A percentile compares a stretch with the other conserved stretches of the same genome.
Conservation (phyloP, 1,140 invertebrate species). For the Cheumatopsyche charites region DNA sequence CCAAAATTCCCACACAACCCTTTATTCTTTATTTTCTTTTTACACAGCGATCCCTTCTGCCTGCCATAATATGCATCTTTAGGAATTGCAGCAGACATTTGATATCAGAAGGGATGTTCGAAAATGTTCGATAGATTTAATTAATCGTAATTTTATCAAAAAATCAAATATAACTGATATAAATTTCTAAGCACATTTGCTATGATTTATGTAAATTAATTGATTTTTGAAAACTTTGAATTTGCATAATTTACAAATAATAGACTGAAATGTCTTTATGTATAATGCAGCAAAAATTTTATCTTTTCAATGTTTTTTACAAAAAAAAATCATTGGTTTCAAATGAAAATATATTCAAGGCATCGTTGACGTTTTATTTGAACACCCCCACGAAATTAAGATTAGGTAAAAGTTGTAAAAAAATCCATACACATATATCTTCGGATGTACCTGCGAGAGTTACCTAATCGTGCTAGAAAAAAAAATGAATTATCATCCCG, state of each 20-base stretch:
- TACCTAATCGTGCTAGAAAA: conserved; percentile 44
- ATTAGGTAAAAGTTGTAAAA: conserved; percentile 47
- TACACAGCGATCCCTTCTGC: conserved; percentile 34
- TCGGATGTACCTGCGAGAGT: conserved; percentile 40
- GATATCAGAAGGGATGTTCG: conserved; percentile 46
- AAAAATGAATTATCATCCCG: conserved; percentile 48
- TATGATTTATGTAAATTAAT: too few species aligned
- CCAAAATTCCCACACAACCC: conserved; percentile 47
- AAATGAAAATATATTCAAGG: too few species aligned
- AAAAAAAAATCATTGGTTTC: too few species aligned
- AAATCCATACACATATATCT: conserved; percentile 48
- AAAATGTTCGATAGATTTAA: background rate
- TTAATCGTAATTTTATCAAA: too few species aligned
- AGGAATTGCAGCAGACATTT: conserved; percentile 49
- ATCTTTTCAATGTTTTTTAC: too few species aligned
- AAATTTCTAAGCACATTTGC: too few species aligned
- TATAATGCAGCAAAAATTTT: too few species aligned
- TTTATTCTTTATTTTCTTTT: conserved; percentile 35
- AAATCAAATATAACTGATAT: too few species aligned
- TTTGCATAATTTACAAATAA: too few species aligned
- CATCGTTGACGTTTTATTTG: conserved; percentile 9
- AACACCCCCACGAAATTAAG: conserved; percentile 46
- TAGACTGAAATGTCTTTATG: too few species aligned
- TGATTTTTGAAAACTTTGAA: too few species aligned
- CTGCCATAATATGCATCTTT: conserved; percentile 47